These are phyloP conservation scores for Drosophila silvestris DNA, from an alignment of 2,888 invertebrate species.

Conservation along the genomic window DNA sequence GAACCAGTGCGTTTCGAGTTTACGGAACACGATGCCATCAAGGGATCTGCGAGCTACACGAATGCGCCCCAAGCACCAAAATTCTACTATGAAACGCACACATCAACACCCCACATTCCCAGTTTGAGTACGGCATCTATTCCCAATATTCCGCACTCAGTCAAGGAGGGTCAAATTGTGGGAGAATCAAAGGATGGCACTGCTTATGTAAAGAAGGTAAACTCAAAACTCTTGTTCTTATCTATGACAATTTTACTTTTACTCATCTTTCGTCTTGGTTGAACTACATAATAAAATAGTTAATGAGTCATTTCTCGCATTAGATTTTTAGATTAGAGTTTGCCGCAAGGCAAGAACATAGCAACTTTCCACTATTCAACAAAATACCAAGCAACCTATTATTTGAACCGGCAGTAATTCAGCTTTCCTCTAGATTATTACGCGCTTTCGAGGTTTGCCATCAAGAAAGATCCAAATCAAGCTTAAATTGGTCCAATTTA, in stretches of 20 bases:
- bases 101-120: constrained; percentile 42
- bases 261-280: constrained; percentile 3
- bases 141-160: constrained; percentile 38
- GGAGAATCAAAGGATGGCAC: constrained; percentile 76
- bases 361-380: constrained; percentile 42
- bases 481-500: constrained; percentile 22
- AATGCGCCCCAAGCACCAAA: constrained; percentile 72
- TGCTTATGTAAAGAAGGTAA: constrained; percentile 73
- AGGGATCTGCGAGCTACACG: constrained; percentile 76
- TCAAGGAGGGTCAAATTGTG: constrained; percentile 52
- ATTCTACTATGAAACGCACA: constrained; percentile 59
- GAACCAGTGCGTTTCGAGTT: constrained; percentile 83
- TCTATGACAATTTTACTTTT: constrained; percentile 1
- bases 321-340: constrained; percentile 25
- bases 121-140: constrained; percentile 31
- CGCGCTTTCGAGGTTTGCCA: constrained; percentile 6
- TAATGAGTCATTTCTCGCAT: constrained; percentile 27
- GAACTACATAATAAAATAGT: constrained; percentile 17
- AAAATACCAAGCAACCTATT: constrained; percentile 25
- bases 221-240: constrained; percentile 9
- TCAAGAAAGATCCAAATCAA: constrained; percentile 43
- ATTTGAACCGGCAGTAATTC: constrained; percentile 15
- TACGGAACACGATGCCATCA: constrained; percentile 83
- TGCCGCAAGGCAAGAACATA: constrained; percentile 24
- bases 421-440: constrained; percentile 39